Percentiles rank a stretch among this genome's conserved stretches.
These are phyloP conservation scores for Lacerta agilis DNA, from an alignment of 2,797 vertebrate genomes.

Conservation along the genomic window DNA sequence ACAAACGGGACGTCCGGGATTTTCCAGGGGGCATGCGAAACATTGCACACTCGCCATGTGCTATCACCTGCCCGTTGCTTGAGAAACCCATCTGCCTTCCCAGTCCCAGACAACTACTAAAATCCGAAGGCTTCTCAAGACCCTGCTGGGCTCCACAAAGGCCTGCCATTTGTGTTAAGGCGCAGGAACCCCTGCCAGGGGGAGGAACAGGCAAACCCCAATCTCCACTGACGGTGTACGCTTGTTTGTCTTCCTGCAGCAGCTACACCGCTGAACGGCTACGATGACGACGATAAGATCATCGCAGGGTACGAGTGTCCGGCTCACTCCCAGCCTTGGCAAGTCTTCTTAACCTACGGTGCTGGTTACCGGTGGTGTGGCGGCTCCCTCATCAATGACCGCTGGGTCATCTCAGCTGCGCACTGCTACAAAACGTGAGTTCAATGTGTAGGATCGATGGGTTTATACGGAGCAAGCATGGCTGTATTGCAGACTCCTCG, in stretches of 20 bases:
- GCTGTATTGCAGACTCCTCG: not conserved
- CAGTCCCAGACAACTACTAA: not conserved
- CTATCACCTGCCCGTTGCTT: no score
- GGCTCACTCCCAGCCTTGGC: constrained; percentile 63
- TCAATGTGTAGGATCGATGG: not conserved
- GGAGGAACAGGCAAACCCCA: not conserved
- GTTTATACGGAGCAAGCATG: not conserved
- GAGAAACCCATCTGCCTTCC: no score
- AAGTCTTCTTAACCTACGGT: constrained; percentile 62
- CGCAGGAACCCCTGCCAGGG: not conserved
- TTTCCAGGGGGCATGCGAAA: no score
- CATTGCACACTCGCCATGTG: no score
- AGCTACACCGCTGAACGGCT: not conserved
- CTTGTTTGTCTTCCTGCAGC: not conserved
- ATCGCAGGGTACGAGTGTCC: constrained; percentile 53
- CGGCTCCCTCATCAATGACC: constrained; percentile 66
- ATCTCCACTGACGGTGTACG: no score
- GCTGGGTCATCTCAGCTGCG: constrained; percentile 73
- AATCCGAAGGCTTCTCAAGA: not conserved
- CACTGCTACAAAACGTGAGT: constrained; percentile 74
- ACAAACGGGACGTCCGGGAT: no score
- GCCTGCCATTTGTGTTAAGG: not conserved
- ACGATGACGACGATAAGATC: constrained; percentile 50
- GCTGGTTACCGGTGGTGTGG: constrained; percentile 69
- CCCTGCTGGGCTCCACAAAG: not conserved